Conservation (phyloP, 2,113 vertebrate species). For the Myrmecobius fasciatus region DNA sequence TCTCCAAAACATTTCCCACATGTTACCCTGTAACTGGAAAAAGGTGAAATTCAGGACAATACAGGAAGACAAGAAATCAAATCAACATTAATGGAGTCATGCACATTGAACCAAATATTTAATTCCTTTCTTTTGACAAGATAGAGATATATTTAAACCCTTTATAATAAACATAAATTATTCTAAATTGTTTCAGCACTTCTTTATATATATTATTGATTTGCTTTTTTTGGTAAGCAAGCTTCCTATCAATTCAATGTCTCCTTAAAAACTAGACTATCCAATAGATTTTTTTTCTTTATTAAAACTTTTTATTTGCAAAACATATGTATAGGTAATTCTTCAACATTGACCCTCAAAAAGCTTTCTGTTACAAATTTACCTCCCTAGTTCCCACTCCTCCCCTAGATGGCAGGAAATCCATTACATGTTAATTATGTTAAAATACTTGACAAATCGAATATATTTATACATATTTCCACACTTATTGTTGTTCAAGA, state of each 20-base stretch:
- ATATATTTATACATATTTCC: too few relatives aligned
- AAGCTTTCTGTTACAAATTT: too few relatives aligned
- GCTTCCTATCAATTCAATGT: not conserved
- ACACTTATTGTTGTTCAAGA: too few relatives aligned
- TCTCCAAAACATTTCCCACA: not conserved
- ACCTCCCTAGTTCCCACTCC: too few relatives aligned
- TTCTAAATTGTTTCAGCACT: not conserved
- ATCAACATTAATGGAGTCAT: not conserved
- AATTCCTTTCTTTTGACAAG: not conserved
- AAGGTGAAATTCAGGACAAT: not conserved
- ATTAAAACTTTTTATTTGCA: too few relatives aligned
- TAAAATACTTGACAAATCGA: too few relatives aligned
- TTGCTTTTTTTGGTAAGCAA: not conserved
- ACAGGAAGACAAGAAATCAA: not conserved
- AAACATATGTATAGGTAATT: too few relatives aligned
- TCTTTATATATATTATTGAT: not conserved
- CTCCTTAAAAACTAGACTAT: not conserved
- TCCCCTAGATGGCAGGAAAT: too few relatives aligned
- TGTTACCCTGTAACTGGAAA: not conserved
- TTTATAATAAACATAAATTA: too few relatives aligned
- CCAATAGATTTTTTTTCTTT: not conserved
- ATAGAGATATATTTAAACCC: not conserved
- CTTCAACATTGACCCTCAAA: too few relatives aligned
- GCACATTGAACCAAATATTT: not conserved
- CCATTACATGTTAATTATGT: too few relatives aligned